Conservation (phyloP, 1,140 invertebrate genomes). For the Temnothorax longispinosus region DNA sequence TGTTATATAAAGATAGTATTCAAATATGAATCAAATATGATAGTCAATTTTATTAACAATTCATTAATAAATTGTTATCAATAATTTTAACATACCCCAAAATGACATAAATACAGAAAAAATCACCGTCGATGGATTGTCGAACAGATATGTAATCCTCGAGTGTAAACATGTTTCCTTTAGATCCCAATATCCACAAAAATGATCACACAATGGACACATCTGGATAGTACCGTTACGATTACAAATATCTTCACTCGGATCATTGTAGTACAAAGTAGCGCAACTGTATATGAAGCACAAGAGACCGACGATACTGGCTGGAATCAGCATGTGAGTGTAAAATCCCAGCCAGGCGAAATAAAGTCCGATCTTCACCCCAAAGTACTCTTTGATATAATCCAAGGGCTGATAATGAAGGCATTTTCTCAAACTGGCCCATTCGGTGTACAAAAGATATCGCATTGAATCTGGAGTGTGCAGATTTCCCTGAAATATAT, state of each 20-base stretch:
- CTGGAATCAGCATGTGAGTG: constrained; percentile 96
- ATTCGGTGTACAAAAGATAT: constrained; percentile 93
- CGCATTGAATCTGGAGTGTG: constrained; percentile 89
- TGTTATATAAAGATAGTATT: constrained; percentile 2
- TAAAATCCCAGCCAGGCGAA: constrained; percentile 99
- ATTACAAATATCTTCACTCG: constrained; percentile 94
- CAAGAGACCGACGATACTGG: constrained; percentile 92
- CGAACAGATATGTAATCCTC: constrained; percentile 96
- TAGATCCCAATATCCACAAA: constrained; percentile 96
- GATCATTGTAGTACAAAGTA: constrained; percentile 90
- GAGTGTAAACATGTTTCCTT: constrained; percentile 95
- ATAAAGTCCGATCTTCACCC: constrained; percentile 97
- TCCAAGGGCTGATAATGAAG: constrained; percentile 95
- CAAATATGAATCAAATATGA: background rate
- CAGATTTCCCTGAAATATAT: constrained; percentile 89
- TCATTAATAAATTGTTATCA: background rate
- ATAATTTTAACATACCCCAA: constrained; percentile 89
- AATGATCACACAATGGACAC: constrained; percentile 94
- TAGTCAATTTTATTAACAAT: background rate
- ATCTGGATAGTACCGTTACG: constrained; percentile 88
- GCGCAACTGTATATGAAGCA: constrained; percentile 93
- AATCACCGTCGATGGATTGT: constrained; percentile 96
- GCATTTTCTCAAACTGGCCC: constrained; percentile 93
- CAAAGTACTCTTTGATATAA: constrained; percentile 96
- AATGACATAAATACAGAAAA: constrained; percentile 99